These are phyloP conservation scores for Salticus scenicus DNA, from an alignment of 2,888 invertebrate genomes.

Conservation along the genomic window DNA sequence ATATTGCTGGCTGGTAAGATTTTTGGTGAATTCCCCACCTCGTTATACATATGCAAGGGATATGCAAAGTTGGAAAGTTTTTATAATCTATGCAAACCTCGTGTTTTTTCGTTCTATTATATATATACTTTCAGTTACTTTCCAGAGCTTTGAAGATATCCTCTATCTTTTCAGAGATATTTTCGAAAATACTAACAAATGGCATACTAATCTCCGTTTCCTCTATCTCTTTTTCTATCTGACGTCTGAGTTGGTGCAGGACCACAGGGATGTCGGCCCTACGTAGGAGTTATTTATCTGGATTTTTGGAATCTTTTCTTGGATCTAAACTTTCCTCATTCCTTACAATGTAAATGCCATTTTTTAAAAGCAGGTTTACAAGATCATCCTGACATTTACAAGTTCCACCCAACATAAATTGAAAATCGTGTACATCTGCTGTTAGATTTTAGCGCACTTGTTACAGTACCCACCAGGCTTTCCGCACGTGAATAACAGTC, in stretches of 20 bases:
- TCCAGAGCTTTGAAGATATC: too few species aligned
- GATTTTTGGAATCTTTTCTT: background rate
- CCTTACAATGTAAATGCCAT: background rate
- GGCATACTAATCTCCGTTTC: background rate
- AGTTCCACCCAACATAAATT: background rate
- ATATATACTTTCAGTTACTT: too few species aligned
- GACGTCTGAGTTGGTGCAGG: background rate
- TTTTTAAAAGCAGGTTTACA: background rate
- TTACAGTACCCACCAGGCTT: too few species aligned
- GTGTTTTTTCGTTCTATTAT: too few species aligned
- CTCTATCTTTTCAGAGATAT: too few species aligned
- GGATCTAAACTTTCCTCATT: background rate
- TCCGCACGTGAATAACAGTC: too few species aligned
- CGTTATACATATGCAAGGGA: too few species aligned
- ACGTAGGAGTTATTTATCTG: background rate
- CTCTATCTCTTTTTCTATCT: background rate
- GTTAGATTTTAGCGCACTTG: background rate
- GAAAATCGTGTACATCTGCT: background rate
- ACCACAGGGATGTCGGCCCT: background rate
- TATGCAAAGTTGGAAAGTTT: too few species aligned
- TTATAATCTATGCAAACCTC: too few species aligned
- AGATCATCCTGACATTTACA: background rate
- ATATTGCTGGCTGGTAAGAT: too few species aligned
- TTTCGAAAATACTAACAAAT: too few species aligned
- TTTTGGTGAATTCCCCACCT: too few species aligned